Conservation (phyloP, 2,888 invertebrate genomes). For the Aplocera efformata region DNA sequence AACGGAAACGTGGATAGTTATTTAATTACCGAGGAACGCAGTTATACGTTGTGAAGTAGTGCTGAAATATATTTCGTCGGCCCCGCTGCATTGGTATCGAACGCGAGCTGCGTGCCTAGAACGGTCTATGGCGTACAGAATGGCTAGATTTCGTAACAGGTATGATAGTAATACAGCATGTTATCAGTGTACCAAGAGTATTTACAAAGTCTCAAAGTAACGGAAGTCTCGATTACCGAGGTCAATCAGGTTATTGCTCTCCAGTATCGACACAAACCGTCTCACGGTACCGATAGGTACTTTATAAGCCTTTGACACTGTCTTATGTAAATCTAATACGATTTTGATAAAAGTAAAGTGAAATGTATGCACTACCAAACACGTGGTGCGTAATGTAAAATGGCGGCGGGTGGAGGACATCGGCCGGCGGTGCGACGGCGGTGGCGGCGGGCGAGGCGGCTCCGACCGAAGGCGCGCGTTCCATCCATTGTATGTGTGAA, state of each 20-base stretch:
- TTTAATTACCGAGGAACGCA: constrained; percentile 1
- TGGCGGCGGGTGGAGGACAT: constrained; percentile 53
- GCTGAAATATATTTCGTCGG: constrained; percentile 10
- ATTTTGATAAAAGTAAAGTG: no score
- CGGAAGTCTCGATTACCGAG: constrained; percentile 1
- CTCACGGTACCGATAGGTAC: no score
- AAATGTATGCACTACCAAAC: constrained; percentile 47
- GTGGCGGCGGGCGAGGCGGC: constrained; percentile 10
- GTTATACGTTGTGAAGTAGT: constrained; percentile 8
- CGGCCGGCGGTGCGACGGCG: constrained; percentile 7
- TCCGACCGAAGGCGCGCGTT: constrained; percentile 16
- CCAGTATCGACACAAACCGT: not conserved
- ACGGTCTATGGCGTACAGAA: constrained; percentile 51
- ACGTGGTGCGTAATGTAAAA: constrained; percentile 73
- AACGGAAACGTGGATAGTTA: no score
- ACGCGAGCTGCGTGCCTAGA: constrained; percentile 40
- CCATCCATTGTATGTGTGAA: not conserved
- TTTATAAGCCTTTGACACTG: no score
- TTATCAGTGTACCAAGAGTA: not conserved
- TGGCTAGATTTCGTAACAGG: constrained; percentile 64
- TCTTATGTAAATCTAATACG: no score
- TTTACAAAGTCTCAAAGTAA: not conserved
- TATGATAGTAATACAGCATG: constrained; percentile 16
- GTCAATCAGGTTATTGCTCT: constrained; percentile 4
- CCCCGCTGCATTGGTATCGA: constrained; percentile 32